A percentile compares a stretch with the other conserved stretches of the same genome.
These are phyloP conservation scores for Stenotaenia linearis DNA, from an alignment of 2,888 invertebrate species.

Conservation along the genomic window DNA sequence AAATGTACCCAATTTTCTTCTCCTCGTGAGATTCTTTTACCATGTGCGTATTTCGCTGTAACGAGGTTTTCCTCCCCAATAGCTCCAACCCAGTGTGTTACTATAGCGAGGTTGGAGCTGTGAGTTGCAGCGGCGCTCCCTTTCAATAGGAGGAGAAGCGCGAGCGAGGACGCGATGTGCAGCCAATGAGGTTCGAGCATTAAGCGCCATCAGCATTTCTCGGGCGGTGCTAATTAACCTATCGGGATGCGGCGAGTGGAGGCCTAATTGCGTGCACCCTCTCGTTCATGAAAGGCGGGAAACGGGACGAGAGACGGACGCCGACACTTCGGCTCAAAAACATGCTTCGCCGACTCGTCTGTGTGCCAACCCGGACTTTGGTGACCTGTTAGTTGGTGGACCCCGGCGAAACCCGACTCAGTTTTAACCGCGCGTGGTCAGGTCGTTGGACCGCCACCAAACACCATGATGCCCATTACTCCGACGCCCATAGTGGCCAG, in stretches of 20 bases:
- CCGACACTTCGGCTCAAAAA: neutral
- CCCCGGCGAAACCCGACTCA: neutral
- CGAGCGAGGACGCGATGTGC: neutral
- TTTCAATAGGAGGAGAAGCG: constrained; percentile 10
- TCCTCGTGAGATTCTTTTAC: neutral
- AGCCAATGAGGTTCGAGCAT: constrained; percentile 30
- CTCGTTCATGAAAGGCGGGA: neutral
- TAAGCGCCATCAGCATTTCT: constrained; percentile 32
- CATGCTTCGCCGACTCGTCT: neutral
- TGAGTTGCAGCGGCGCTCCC: neutral
- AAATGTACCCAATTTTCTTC: neutral
- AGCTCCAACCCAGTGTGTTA: neutral
- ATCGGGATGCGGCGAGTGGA: constrained; percentile 32
- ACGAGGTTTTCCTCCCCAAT: neutral
- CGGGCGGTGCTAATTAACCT: constrained; percentile 34
- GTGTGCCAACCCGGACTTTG: neutral
- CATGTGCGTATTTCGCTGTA: neutral
- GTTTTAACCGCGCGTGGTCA: neutral
- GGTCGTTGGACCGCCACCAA: neutral
- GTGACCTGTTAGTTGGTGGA: neutral
- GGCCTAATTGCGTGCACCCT: constrained; percentile 28
- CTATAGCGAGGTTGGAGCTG: neutral
- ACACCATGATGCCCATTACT: constrained; percentile 86
- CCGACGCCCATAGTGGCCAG: constrained; percentile 84
- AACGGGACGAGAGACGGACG: constrained; percentile 2